phyloP scores from a whole-genome alignment of 2,888 invertebrate genomes.

The Torymus tubicola region DNA sequence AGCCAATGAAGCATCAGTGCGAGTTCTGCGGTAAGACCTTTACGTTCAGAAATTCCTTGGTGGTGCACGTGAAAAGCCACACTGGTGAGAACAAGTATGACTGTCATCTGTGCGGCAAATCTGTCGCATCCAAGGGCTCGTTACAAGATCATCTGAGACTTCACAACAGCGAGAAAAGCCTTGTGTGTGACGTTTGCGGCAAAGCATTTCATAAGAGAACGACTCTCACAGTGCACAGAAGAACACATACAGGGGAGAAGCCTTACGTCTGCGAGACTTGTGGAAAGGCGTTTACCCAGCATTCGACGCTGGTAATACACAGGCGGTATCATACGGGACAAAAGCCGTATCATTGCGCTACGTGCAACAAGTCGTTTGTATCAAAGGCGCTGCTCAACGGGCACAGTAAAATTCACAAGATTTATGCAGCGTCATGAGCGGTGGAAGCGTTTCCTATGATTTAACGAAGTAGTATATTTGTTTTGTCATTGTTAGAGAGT shows the following conservation, averaged over 20 bases:
- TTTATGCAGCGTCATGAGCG: background rate
- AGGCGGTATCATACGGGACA: slow-evolving; percentile 76
- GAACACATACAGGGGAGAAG: slow-evolving; percentile 76
- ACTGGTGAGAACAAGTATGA: slow-evolving; percentile 71
- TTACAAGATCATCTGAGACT: slow-evolving; percentile 75
- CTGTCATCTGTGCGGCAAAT: slow-evolving; percentile 75
- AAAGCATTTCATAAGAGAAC: slow-evolving; percentile 75
- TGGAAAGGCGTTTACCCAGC: slow-evolving; percentile 74
- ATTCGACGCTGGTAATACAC: slow-evolving; percentile 73
- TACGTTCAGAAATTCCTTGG: slow-evolving; percentile 72
- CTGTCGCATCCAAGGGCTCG: slow-evolving; percentile 73
- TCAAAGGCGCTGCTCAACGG: slow-evolving; percentile 73
- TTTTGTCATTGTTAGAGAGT: background rate
- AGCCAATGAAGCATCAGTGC: slow-evolving; percentile 71
- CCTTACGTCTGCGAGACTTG: slow-evolving; percentile 75
- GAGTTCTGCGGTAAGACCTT: slow-evolving; percentile 74
- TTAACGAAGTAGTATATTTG: no score
- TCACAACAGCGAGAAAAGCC: slow-evolving; percentile 74
- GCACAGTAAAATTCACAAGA: slow-evolving; percentile 68
- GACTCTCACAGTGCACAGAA: slow-evolving; percentile 74
- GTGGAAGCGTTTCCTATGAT: background rate
- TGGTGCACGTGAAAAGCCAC: slow-evolving; percentile 65
- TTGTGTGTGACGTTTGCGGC: slow-evolving; percentile 75
- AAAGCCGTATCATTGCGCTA: slow-evolving; percentile 73
- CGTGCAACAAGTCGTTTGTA: slow-evolving; percentile 74